These are phyloP conservation scores for Drosophila watanabei DNA, from an alignment of 1,140 invertebrate genomes.

Conservation along the genomic window DNA sequence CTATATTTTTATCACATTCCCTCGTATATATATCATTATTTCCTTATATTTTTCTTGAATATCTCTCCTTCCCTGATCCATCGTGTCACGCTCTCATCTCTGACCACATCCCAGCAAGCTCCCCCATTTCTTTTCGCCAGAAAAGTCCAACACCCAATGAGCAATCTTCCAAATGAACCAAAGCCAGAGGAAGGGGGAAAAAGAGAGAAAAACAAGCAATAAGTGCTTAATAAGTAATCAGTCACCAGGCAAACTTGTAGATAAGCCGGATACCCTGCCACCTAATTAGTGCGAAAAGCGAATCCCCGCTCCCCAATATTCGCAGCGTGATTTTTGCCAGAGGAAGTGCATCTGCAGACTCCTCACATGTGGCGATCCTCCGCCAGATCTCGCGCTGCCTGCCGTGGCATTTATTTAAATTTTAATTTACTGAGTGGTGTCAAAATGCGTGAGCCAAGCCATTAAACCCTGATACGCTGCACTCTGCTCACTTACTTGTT, in stretches of 20 bases:
- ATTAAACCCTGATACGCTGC: conserved; percentile 61
- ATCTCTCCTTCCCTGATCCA: not conserved
- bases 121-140: conserved; percentile 27
- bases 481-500: conserved; percentile 49
- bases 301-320: not conserved
- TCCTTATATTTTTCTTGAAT: not conserved
- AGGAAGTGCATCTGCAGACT: conserved; percentile 25
- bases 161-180: conserved; percentile 69
- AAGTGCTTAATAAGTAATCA: conserved; percentile 80
- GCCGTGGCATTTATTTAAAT: conserved; percentile 56
- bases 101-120: not conserved
- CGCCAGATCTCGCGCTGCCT: conserved; percentile 13
- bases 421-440: conserved; percentile 66
- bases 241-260: conserved; percentile 52
- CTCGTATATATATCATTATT: not conserved
- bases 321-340: conserved; percentile 18
- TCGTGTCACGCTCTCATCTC: conserved; percentile 33
- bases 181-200: conserved; percentile 16
- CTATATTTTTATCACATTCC: no score
- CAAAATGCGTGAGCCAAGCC: conserved; percentile 67
- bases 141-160: conserved; percentile 75
- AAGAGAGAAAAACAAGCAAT: conserved; percentile 19
- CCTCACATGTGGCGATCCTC: conserved; percentile 60
- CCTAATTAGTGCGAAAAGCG: conserved; percentile 58
- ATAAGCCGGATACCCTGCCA: conserved; percentile 52